A percentile compares a stretch with the other conserved stretches of the same genome.
Evolutionary conservation across 2,888 invertebrate genomes (phyloP).

Genomic region (Agriopis aurantiaria): DNA sequence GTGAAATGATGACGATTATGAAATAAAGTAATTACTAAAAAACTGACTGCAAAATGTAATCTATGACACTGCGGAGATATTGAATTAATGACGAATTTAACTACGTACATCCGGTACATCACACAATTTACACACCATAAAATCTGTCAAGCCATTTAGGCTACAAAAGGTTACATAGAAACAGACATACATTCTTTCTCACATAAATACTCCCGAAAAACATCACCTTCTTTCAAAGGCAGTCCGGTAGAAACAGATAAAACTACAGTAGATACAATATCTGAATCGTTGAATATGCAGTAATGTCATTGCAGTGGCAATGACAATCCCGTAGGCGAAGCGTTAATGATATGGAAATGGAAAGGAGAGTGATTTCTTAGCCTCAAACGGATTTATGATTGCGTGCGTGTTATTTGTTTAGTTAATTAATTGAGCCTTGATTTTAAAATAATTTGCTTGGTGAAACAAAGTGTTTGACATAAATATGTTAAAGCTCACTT

Average conservation of each 20-base stretch:
- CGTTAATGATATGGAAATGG: conserved; percentile 23
- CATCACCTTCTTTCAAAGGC: no score
- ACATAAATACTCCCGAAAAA: no score
- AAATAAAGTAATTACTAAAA: no score
- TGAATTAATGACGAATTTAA: no score
- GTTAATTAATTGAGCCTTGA: conserved; percentile 12
- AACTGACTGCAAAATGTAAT: no score
- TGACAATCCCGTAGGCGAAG: conserved; percentile 11
- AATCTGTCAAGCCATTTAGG: no score
- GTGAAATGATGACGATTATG: no score
- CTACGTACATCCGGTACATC: no score
- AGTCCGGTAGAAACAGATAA: neutral
- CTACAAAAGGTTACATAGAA: no score
- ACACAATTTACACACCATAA: no score
- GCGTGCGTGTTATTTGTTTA: conserved; percentile 15
- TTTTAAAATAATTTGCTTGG: conserved; percentile 1
- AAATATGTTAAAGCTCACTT: neutral
- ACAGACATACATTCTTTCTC: no score
- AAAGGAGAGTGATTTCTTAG: conserved; percentile 21
- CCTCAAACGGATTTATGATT: conserved; percentile 19
- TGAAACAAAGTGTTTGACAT: neutral
- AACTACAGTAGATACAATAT: neutral
- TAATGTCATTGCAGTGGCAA: conserved; percentile 8
- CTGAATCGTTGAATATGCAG: conserved; percentile 11
- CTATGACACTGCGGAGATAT: no score